Evolutionary conservation across 2,888 invertebrate genomes (phyloP).

Genomic region (Philonicus albiceps): DNA sequence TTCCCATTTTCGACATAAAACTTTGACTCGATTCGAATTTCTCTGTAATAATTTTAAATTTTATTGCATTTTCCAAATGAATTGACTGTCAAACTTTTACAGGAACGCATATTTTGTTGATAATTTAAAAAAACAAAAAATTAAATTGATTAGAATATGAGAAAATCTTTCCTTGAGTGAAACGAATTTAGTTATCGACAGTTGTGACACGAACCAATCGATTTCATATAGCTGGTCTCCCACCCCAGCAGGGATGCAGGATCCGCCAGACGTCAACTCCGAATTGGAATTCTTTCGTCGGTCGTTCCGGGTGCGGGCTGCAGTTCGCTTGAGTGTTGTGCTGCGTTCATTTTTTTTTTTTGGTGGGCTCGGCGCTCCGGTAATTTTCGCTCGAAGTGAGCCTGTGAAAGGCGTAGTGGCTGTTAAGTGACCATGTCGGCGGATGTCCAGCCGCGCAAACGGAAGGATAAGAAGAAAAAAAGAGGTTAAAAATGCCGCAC

Average conservation of each 20-base stretch:
- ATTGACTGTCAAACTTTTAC: background rate
- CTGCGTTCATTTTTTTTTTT: background rate
- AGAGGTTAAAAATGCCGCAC: conserved; percentile 66
- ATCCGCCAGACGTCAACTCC: background rate
- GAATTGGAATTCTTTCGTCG: background rate
- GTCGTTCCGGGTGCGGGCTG: background rate
- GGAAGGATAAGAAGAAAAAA: conserved; percentile 85
- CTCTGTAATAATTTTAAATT: too few relatives aligned
- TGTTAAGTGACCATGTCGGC: conserved; percentile 74
- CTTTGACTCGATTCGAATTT: too few relatives aligned
- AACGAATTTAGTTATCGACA: background rate
- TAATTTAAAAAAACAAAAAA: background rate
- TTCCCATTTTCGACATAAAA: too few relatives aligned
- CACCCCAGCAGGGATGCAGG: background rate
- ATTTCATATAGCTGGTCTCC: background rate
- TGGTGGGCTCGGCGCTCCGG: background rate
- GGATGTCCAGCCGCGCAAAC: conserved; percentile 85
- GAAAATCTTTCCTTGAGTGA: background rate
- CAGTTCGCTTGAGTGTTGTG: background rate
- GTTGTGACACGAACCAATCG: background rate
- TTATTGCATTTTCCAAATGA: too few relatives aligned
- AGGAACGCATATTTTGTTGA: too few relatives aligned
- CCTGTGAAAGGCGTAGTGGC: background rate
- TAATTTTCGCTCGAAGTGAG: background rate
- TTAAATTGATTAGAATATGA: too few relatives aligned